Percentiles rank a stretch among this genome's conserved stretches.
Evolutionary conservation across 2,888 invertebrate species (phyloP).

Genomic region (Atherix ibis): DNA sequence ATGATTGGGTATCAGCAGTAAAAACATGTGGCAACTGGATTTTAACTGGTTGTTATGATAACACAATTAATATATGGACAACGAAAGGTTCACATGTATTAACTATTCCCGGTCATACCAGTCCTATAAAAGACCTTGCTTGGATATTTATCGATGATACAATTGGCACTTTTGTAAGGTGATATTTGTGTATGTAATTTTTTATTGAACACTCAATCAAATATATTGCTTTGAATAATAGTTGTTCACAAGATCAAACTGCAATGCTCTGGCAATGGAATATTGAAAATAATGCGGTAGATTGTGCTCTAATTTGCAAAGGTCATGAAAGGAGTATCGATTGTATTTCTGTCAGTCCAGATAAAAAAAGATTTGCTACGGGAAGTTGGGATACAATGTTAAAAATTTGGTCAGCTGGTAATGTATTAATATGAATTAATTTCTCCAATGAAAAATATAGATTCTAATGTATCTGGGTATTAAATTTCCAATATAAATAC

Average conservation of each 20-base stretch:
- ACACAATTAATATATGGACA: conserved; percentile 81
- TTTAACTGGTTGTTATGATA: conserved; percentile 84
- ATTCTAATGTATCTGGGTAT: not conserved
- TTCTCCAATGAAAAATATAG: not conserved
- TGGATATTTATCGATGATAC: conserved; percentile 62
- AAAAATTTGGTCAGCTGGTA: conserved; percentile 77
- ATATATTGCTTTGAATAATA: conserved; percentile 25
- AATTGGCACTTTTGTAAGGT: conserved; percentile 54
- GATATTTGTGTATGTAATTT: conserved; percentile 7
- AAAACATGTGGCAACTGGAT: conserved; percentile 61
- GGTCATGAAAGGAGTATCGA: conserved; percentile 91
- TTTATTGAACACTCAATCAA: no score
- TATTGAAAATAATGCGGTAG: conserved; percentile 52
- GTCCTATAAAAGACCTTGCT: conserved; percentile 72
- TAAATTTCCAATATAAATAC: no score
- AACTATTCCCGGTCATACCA: conserved; percentile 73
- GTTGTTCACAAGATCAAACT: conserved; percentile 85
- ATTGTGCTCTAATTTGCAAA: conserved; percentile 64
- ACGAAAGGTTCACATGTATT: conserved; percentile 67
- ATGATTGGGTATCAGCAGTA: conserved; percentile 95
- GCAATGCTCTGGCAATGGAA: conserved; percentile 84
- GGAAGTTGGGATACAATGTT: conserved; percentile 88
- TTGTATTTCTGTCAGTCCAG: conserved; percentile 61
- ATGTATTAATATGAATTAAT: conserved; percentile 16
- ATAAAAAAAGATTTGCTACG: conserved; percentile 51